These are phyloP conservation scores for Carassius auratus DNA, from an alignment of 2,113 vertebrate genomes.

Conservation along the genomic window DNA sequence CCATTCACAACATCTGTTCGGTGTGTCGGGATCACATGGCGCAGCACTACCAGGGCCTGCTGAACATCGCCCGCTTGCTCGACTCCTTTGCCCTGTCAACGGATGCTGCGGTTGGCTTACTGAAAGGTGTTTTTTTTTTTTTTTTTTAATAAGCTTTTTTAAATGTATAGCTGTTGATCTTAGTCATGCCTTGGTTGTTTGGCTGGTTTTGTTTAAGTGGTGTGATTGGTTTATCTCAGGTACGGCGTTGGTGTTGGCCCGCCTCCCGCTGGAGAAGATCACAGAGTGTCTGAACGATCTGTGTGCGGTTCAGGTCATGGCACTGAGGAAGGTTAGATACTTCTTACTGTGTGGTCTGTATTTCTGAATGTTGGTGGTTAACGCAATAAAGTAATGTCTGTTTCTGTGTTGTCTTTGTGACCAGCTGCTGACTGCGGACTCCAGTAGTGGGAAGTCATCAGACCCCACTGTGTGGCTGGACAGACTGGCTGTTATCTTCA, in stretches of 20 bases:
- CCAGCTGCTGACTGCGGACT: slow-evolving; percentile 90
- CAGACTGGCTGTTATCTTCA: slow-evolving; percentile 95
- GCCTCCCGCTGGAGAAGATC: slow-evolving; percentile 96
- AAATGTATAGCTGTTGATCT: neutral
- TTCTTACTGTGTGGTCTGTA: neutral
- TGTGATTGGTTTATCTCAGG: slow-evolving; percentile 71
- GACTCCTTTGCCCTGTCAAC: slow-evolving; percentile 94
- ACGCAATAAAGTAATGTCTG: neutral
- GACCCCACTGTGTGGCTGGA: slow-evolving; percentile 97
- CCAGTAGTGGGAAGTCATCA: slow-evolving; percentile 88
- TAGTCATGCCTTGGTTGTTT: slow-evolving; percentile 20
- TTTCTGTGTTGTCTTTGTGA: neutral
- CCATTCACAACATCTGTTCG: slow-evolving; percentile 97
- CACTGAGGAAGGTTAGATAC: slow-evolving; percentile 87
- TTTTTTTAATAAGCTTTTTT: too few species aligned
- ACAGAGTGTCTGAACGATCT: slow-evolving; percentile 93
- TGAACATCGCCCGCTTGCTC: slow-evolving; percentile 93
- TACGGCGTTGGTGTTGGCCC: slow-evolving; percentile 91
- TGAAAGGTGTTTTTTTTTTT: slow-evolving; percentile 85
- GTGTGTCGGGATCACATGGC: slow-evolving; percentile 98
- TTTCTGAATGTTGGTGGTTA: neutral
- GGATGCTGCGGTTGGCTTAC: slow-evolving; percentile 91
- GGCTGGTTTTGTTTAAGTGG: slow-evolving; percentile 4
- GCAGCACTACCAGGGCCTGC: slow-evolving; percentile 92
- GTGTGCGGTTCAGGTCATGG: slow-evolving; percentile 92